Percentiles rank a stretch among this genome's conserved stretches.
phyloP scores from a whole-genome alignment of 2,888 invertebrate species.

The Sinopyrophorus schimmeli region DNA sequence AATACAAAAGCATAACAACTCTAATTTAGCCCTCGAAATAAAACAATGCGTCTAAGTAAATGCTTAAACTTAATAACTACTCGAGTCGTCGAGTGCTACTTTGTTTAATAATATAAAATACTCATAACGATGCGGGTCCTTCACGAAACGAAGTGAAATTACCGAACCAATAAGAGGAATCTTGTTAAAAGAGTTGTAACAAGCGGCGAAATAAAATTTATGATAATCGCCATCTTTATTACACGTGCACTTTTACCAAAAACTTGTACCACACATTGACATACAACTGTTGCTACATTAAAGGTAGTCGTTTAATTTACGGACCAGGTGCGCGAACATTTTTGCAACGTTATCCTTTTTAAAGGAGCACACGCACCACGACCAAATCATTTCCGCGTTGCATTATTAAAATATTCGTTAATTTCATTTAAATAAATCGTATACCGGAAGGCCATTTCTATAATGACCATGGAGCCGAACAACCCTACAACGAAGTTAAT shows the following conservation, averaged over 20 bases:
- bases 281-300: constrained; percentile 8
- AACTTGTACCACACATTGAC: constrained; percentile 7
- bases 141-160: constrained; percentile 4
- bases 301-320: constrained; percentile 5
- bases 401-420: too few species aligned
- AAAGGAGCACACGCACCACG: too few species aligned
- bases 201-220: constrained; percentile 15
- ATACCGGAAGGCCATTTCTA: constrained; percentile 44
- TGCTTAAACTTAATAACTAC: too few species aligned
- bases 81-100: too few species aligned
- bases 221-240: constrained; percentile 13
- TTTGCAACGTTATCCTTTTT: constrained; percentile 4
- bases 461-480: constrained; percentile 44
- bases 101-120: too few species aligned
- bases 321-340: too few species aligned
- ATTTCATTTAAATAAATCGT: constrained; percentile 47
- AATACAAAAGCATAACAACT: too few species aligned
- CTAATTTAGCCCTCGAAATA: too few species aligned
- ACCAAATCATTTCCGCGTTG: too few species aligned
- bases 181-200: constrained; percentile 13
- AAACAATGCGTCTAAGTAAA: too few species aligned
- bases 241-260: constrained; percentile 1
- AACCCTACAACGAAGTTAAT: constrained; percentile 41
- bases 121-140: constrained; percentile 9
- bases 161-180: constrained; percentile 10